Percentiles rank a stretch among this genome's conserved stretches.
Evolutionary conservation across 2,888 invertebrate species (phyloP).

Genomic region (Mythimna loreyi): DNA sequence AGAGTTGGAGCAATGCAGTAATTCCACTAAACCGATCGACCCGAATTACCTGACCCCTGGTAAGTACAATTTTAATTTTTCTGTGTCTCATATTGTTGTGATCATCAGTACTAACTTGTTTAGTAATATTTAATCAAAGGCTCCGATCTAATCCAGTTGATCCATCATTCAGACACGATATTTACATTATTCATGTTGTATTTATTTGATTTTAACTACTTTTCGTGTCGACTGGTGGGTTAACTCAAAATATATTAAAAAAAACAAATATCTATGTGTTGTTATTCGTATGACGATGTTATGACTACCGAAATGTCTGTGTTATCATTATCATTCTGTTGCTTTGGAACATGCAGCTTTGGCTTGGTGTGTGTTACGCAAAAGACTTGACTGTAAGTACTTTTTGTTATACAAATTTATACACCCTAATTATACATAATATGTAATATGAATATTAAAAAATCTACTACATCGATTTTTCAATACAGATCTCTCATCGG

Average conservation of each 20-base stretch:
- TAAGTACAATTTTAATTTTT: constrained; percentile 65
- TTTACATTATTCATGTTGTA: neutral
- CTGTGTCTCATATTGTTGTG: no score
- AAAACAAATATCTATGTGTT: neutral
- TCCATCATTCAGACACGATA: neutral
- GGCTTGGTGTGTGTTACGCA: constrained; percentile 98
- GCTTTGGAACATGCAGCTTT: constrained; percentile 92
- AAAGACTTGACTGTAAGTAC: constrained; percentile 97
- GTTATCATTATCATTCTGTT: constrained; percentile 55
- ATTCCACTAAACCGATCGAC: constrained; percentile 88
- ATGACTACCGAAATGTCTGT: constrained; percentile 8
- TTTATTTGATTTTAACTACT: constrained; percentile 14
- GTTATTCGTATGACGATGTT: neutral
- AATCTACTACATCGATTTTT: constrained; percentile 24
- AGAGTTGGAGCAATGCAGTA: constrained; percentile 94
- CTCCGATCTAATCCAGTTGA: neutral
- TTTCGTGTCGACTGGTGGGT: neutral
- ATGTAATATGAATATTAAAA: neutral
- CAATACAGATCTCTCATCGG: constrained; percentile 93
- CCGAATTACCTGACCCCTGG: constrained; percentile 90
- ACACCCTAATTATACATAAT: neutral
- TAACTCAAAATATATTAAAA: neutral
- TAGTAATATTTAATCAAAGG: no score
- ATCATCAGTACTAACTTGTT: no score
- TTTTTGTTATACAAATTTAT: constrained; percentile 8